Percentiles rank a stretch among this genome's conserved stretches.
Evolutionary conservation across 2,797 vertebrate species (phyloP).

Genomic region (Phalloptychus januarius): DNA sequence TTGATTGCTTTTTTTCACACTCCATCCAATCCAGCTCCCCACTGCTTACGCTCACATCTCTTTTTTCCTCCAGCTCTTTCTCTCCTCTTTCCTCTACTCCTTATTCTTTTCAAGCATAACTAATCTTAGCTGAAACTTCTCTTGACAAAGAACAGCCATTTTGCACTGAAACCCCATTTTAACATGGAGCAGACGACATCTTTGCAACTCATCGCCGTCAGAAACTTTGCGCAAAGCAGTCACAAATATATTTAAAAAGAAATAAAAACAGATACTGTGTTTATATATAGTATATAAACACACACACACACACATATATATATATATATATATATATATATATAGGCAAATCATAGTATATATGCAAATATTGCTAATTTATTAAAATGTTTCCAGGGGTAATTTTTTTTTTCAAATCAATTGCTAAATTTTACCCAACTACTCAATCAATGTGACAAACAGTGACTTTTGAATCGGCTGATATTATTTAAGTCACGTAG

Average conservation of each 20-base stretch:
- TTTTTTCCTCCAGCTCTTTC: slow-evolving; percentile 18
- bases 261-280: background rate
- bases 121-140: slow-evolving; percentile 66
- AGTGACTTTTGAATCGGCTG: background rate
- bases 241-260: background rate
- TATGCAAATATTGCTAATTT: no score
- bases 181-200: slow-evolving; percentile 53
- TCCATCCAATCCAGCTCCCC: slow-evolving; percentile 45
- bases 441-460: background rate
- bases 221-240: background rate
- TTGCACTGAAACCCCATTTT: slow-evolving; percentile 44
- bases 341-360: no score
- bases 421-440: background rate
- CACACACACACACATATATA: no score
- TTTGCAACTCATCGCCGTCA: background rate
- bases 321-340: no score
- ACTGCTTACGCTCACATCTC: slow-evolving; percentile 24
- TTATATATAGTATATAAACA: no score
- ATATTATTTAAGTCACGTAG: background rate
- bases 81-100: slow-evolving; percentile 16
- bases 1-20: slow-evolving; percentile 58
- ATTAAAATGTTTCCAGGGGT: no score
- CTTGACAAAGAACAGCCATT: slow-evolving; percentile 67
- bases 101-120: slow-evolving; percentile 52
- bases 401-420: background rate